Evolutionary conservation across 1,140 invertebrate genomes (phyloP), one percentile per base, ranked within the genome.

Genomic region (Drosophila aff.): DNA sequence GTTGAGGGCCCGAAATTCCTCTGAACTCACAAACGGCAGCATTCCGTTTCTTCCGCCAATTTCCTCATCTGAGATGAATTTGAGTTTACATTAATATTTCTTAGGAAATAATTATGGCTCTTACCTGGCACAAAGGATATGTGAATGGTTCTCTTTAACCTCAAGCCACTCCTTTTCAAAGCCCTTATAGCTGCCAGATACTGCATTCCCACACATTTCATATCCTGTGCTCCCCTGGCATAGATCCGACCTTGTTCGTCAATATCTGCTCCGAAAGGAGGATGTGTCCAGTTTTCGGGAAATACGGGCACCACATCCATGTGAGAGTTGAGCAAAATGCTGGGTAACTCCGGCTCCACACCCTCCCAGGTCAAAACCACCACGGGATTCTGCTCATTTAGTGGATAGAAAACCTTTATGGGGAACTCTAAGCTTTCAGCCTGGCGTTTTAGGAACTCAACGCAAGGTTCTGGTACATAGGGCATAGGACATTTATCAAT

Each of bases 11-110:
- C 95, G 95, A 90, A 99, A 99, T 41, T 96, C 95, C 36, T 95
- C 91, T 0, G 95, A 96, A 10, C 95, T 84, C 0, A 98, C 95
- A 94, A 98, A 99, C 55, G 94, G 93, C 63, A 94, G 93, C 97
- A 99, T 98, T 31, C 98, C 98, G 41, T 96, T 94, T 6, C 94
- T 91, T 1, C 98, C 98, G 0, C 98, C 98, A 79, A 97, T 96
- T 94, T 99, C 98, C 93, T 99, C 98, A 94, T 99, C 98, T 96
- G 93, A 81, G 82, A 93, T 91, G 66, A 10, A 2, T 18, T 8
- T 1, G 3, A 43, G 0, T 9, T 31, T 40, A 7, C 1, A 18
- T 36, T 3, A 44, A 13, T 23, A 10, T 7, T 15, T 21, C 15
- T 0, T 11, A 31, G 8, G 0, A 4, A 21, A n/a, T 23, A 11